Base-by-base conservation (phyloP, 2,888 invertebrate genomes). In the Thymelicus sylvestris region DNA sequence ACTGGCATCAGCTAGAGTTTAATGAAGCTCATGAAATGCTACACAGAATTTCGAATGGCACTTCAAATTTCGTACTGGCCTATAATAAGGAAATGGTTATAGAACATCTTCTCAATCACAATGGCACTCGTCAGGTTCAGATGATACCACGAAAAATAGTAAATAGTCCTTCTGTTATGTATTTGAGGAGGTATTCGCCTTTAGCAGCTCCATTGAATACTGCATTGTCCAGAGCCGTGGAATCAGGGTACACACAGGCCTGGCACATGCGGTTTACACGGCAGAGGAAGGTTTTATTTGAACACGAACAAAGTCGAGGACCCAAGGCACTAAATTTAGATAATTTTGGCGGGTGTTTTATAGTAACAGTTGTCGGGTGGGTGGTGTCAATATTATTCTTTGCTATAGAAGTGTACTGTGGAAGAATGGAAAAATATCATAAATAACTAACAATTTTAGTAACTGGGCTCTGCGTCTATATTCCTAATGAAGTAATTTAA, bases 121-220 rank as follows among this genome's bases (percentile, higher is more conserved):
- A 82, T n/a, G 84, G 83, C 0, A 71, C 76, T 1, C 81, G 79
- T 61, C 75, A 74, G 10, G 50, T 89, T 47, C 87, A 89, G 74
- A 85, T 89, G 38, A 77, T 90, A 65, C 85, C 87, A 1, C 77
- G 84, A 15, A 88, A 88, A 67, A 87, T 89, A 64, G 79, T 87
- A 0, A 86, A 82, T 57, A 88, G 85, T 75, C 89, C 89, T 4
- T 81, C 82, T 0, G 89, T 86, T 10, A 80, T 90, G 62, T 88
- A 83, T 76, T 85, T 84, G 41, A 86, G 75, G 64, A 87, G 83
- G 64, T 81, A 79, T 76, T 86, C 87, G 4, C 81, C 85, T 0
- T 65, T 88, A 6, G 74, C 78, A 4, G 47, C 70, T 8, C 81
- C 86, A 2, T 65, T 88, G 0, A 84, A 75, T 69, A 74, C 75